Evolutionary conservation across 2,888 invertebrate species (phyloP), one percentile per base, ranked within the genome.

Genomic region (Pyrocoelia pectoralis): DNA sequence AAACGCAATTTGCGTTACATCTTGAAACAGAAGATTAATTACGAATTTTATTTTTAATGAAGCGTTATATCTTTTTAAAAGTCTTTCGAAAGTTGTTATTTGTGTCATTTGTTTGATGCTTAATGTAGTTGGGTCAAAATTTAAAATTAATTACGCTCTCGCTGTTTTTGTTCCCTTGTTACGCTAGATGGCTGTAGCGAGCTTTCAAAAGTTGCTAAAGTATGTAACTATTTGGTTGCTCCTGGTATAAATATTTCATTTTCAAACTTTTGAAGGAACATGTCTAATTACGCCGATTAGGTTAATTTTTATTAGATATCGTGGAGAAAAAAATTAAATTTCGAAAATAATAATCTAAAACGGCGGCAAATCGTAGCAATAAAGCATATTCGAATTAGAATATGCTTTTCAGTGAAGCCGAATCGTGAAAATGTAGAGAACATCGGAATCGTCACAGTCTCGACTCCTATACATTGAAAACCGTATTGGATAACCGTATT

Each of bases 401-500:
- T 72, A 70, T 72, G 72, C 68, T 72, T 64, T 65, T 61, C 68
- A 56, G 51, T 24, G 43, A 43, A 38, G 38, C 28, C 18, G 64
- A 61, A 46, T 56, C 41, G 53, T 55, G 63, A 66, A 66, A 67
- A 46, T 61, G 55, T 49, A 50, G 50, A 41, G 55, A 43, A 46
- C 54, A 55, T 53, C 59, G 41, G 52, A 59, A 59, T 38, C 61
- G 56, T 66, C 66, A 66, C 66, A 66, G 59, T 66, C 66, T 66
- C 51, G 53, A 53, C 61, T 49, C 61, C 59, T 59, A 70, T 73
- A 81, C 81, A 81, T 78, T 80, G 80, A 80, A 82, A 82, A 82
- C 81, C 81, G 81, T 82, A 82, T 82, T 82, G 82, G 82, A 72
- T 66, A 73, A 81, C 72, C 81, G 81, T 82, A 82, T 82, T 82